Evolutionary conservation across 2,797 vertebrate genomes (phyloP), one percentile per base, ranked within the genome.

Genomic region (Neostethus bicornis): DNA sequence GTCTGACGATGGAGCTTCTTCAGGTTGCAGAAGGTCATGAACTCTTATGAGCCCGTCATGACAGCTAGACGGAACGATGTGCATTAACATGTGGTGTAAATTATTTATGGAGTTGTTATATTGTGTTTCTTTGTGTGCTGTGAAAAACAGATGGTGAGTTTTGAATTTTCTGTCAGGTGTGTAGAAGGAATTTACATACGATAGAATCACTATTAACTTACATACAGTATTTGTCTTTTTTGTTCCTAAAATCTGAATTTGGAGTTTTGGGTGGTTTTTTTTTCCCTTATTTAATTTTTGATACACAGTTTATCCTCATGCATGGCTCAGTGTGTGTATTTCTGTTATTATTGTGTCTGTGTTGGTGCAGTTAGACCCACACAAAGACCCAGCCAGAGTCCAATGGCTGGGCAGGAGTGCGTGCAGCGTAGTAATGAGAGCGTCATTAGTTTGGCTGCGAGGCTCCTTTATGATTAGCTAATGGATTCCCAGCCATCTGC

Each of bases 401-500:
- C 75, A 72, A 66, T 74, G 81, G 78, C 77, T 70, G 76, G 71
- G 80, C 17, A 51, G 63, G 73, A 61, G 70, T 44, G 66, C 70
- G 28, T 76, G 84, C 66, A 73, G 75, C 19, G 76, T 82, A 72
- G 79, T 82, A 78, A 87, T 85, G 80, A 85, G 67, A 66, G 79
- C 53, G 70, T 81, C 81, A 83, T 83, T 86, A 84, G 74, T 75
- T 84, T 77, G 79, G 76, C 80, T 80, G 67, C 77, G 81, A 86
- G 81, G 75, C 77, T 83, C 85, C 77, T 85, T 78, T 63, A 58
- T 79, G 77, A 80, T 85, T 84, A 87, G 79, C 87, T 89, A 87
- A 89, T 87, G 83, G 84, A 81, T 89, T 83, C 81, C 83, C 66
- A 72, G 79, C 87, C 87, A 87, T 87, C 83, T 89, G 87, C 73